Conservation (phyloP, 2,888 invertebrate genomes). For the Coecobrya sp. region DNA sequence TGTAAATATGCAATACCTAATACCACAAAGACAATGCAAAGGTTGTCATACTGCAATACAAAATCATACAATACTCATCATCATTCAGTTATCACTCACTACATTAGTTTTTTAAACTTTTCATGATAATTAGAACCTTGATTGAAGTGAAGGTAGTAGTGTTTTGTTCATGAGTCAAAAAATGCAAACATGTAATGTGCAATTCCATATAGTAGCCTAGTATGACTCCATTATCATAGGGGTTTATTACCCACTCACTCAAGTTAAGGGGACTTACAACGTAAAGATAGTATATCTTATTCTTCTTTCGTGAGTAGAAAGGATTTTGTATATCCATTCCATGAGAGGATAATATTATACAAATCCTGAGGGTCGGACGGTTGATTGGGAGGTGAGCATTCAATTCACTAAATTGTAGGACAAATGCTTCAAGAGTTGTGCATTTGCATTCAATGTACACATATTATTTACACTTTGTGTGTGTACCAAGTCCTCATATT, state of each 20-base stretch:
- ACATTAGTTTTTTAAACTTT: neutral
- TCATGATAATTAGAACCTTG: slow-evolving; percentile 19
- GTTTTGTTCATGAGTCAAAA: neutral
- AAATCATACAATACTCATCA: neutral
- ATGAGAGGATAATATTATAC: neutral
- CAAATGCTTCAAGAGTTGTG: neutral
- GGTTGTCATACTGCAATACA: neutral
- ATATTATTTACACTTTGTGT: neutral
- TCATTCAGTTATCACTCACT: neutral
- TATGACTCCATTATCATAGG: neutral
- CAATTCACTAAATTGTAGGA: neutral
- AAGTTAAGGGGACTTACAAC: neutral
- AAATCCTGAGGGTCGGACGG: neutral
- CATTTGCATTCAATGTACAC: neutral
- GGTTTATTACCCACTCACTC: neutral
- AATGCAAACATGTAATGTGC: neutral
- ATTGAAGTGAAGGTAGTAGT: slow-evolving; percentile 17
- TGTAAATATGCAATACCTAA: neutral
- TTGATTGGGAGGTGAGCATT: neutral
- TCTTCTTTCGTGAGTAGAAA: neutral
- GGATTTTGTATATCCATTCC: neutral
- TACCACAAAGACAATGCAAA: neutral
- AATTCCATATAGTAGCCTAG: neutral
- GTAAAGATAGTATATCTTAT: neutral
- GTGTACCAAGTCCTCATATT: neutral